Evolutionary conservation across 2,797 vertebrate genomes (phyloP), one percentile per base, ranked within the genome.

Genomic region (Alectoris magna): DNA sequence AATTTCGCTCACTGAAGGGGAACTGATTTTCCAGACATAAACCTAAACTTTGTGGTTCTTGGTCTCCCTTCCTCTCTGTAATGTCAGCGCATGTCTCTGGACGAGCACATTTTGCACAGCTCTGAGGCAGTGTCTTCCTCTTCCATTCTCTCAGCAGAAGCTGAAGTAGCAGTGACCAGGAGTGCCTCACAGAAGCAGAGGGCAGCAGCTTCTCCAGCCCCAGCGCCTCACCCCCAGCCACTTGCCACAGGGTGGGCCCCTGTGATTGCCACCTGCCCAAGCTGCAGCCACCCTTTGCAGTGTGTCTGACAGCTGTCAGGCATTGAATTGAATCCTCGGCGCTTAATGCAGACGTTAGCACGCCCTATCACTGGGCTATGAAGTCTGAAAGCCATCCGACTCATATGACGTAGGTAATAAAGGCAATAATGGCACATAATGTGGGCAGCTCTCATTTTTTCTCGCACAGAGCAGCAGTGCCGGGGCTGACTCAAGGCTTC

Each of bases 401-500:
- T 94, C 38, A 34, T 92, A 58, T 88, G 66, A 81, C 11, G 6
- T 51, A 62, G 81, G 58, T 74, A 83, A 87, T 68, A 53, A 80
- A 91, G 75, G 48, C n/a, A 53, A 68, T 87, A 93, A 92, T 62
- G 48, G 62, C 73, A 90, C 44, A 69, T 91, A 91, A 90, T 90
- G 49, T 69, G 38, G 41, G 73, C 58, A 92, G 56, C 72, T 36
- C 14, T 88, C 16, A 39, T 66, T 48, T 84, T 58, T 38, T 64
- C 14, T 23, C 31, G 44, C 66, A 48, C 41, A 31, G 27, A 88
- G 46, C 13, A 85, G 63, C 92, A 95, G 91, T 87, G 85, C 63
- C 70, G 60, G 24, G 63, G 70, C 80, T 95, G 94, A 96, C 88
- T 96, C 91, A 93, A 93, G 56, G 39, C 71, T 96, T 95, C 90